Conservation (phyloP, 2,888 invertebrate genomes). For the Sceliomorpha sp. region DNA sequence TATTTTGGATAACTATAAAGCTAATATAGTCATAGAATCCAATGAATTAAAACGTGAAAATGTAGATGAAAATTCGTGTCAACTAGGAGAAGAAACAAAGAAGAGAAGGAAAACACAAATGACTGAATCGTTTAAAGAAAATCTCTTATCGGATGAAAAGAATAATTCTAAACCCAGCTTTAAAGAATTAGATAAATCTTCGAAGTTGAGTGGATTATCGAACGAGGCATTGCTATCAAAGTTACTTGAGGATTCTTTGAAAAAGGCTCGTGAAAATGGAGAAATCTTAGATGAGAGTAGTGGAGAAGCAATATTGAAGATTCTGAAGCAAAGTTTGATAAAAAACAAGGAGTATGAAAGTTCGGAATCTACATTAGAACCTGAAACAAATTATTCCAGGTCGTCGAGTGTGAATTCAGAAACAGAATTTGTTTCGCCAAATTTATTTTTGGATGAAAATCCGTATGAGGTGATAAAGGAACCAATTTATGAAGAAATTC, state of each 20-base stretch:
- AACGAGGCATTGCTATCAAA: slow-evolving; percentile 75
- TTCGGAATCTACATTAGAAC: slow-evolving; percentile 66
- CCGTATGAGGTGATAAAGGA: slow-evolving; percentile 80
- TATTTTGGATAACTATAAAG: slow-evolving; percentile 75
- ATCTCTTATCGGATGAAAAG: neutral
- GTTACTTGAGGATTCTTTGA: slow-evolving; percentile 73
- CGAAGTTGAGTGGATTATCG: slow-evolving; percentile 49
- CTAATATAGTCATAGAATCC: slow-evolving; percentile 74
- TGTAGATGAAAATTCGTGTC: slow-evolving; percentile 4
- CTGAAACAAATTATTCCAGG: slow-evolving; percentile 68
- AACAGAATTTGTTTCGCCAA: slow-evolving; percentile 71
- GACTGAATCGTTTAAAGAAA: slow-evolving; percentile 17
- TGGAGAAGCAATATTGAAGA: slow-evolving; percentile 75
- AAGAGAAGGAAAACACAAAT: slow-evolving; percentile 16
- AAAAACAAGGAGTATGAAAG: slow-evolving; percentile 71
- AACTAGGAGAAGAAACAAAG: slow-evolving; percentile 13
- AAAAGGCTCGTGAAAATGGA: slow-evolving; percentile 73
- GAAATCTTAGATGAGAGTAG: slow-evolving; percentile 75
- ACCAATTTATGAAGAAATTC: slow-evolving; percentile 81
- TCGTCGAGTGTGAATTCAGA: slow-evolving; percentile 69
- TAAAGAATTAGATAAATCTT: slow-evolving; percentile 12
- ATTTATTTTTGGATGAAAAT: slow-evolving; percentile 77
- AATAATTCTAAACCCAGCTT: slow-evolving; percentile 19
- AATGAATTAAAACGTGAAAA: slow-evolving; percentile 16
- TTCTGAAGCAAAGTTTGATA: slow-evolving; percentile 75